phyloP scores from a whole-genome alignment of 2,113 vertebrate species.

The Lonchura striata region DNA sequence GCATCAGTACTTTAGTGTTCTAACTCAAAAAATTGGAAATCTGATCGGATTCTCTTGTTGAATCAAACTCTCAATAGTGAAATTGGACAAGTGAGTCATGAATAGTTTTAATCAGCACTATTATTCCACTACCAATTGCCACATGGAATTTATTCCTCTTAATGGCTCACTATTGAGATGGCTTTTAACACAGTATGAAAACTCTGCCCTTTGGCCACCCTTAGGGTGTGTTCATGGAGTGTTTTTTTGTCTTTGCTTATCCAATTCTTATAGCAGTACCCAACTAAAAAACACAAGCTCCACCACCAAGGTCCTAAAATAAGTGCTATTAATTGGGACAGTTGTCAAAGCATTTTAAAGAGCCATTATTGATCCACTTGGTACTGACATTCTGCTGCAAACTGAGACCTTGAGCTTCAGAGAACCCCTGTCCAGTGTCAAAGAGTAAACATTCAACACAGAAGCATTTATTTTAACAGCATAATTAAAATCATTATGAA shows the following conservation, averaged over 20 bases:
- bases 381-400: neutral
- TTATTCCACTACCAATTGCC: neutral
- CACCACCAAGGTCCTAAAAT: neutral
- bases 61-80: neutral
- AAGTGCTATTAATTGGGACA: neutral
- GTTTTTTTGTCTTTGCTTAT: slow-evolving; percentile 23
- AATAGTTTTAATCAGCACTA: neutral
- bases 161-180: neutral
- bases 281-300: slow-evolving; percentile 2
- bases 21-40: neutral
- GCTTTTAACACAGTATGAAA: neutral
- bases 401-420: neutral
- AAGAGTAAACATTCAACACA: neutral
- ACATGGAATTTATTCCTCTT: neutral
- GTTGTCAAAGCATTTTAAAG: neutral
- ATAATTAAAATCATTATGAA: neutral
- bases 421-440: neutral
- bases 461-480: neutral
- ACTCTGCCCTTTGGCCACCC: neutral
- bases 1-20: neutral
- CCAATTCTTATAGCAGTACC: neutral
- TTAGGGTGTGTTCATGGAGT: neutral
- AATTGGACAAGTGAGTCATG: neutral
- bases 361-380: neutral
- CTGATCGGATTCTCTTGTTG: neutral